These are phyloP conservation scores for Paracanthobrama guichenoti DNA, from an alignment of 2,113 vertebrate species.

Conservation along the genomic window DNA sequence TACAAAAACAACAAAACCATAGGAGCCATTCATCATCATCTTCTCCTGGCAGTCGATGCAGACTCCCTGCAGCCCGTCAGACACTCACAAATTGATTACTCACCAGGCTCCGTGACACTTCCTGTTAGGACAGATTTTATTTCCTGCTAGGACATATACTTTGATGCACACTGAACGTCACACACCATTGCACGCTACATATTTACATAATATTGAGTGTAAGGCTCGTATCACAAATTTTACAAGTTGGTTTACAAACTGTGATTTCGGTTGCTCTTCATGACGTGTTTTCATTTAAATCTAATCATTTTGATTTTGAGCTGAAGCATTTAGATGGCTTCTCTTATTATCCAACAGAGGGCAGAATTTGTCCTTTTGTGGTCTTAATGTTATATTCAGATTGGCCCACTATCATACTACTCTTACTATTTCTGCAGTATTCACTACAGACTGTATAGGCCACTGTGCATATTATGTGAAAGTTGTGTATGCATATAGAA, in stretches of 20 bases:
- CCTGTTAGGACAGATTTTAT: not conserved
- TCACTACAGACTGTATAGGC: not conserved
- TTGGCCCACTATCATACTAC: not conserved
- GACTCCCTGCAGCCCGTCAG: not conserved
- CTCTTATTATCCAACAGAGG: conserved; percentile 50
- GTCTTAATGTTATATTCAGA: not conserved
- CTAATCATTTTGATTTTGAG: not conserved
- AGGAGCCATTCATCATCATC: conserved; percentile 9
- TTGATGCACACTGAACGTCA: not conserved
- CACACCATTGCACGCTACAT: not conserved
- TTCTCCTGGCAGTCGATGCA: conserved; percentile 10
- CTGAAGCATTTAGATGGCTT: not conserved
- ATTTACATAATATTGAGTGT: not conserved
- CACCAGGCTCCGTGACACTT: not conserved
- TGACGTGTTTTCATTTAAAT: not conserved
- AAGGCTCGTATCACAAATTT: not conserved
- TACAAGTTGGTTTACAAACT: not conserved
- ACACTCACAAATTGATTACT: not conserved
- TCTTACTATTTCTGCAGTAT: not conserved
- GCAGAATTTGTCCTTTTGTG: conserved; percentile 50
- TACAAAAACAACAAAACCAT: not conserved
- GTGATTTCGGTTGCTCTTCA: not conserved
- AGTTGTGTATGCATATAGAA: not conserved
- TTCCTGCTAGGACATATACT: not conserved
- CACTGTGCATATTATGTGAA: not conserved